Conservation (phyloP, 1,140 invertebrate genomes). For the Bicyclus anynana region DNA sequence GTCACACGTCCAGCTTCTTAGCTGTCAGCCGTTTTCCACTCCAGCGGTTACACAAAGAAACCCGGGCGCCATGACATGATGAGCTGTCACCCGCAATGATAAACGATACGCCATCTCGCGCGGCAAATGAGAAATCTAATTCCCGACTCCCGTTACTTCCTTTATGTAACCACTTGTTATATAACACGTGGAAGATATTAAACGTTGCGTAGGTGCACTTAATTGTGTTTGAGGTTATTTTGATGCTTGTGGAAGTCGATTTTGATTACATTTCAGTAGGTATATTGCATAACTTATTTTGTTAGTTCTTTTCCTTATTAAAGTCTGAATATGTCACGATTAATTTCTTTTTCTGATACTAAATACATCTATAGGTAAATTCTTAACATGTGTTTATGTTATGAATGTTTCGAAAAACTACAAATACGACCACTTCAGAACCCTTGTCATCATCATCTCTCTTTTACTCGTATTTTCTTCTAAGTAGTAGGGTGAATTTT, state of each 20-base stretch:
- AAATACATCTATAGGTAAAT: no score
- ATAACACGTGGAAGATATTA: background rate
- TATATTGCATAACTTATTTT: no score
- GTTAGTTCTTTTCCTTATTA: no score
- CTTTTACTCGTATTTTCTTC: no score
- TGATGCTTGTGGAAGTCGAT: background rate
- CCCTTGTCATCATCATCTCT: no score
- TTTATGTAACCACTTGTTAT: slow-evolving; percentile 24
- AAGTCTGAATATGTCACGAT: no score
- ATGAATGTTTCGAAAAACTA: no score
- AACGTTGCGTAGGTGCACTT: slow-evolving; percentile 1
- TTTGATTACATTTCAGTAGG: background rate
- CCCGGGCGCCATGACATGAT: slow-evolving; percentile 57
- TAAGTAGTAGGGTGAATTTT: no score
- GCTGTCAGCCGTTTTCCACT: slow-evolving; percentile 52
- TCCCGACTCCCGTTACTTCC: slow-evolving; percentile 39
- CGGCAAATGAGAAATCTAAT: slow-evolving; percentile 69
- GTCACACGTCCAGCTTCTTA: slow-evolving; percentile 13
- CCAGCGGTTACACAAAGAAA: slow-evolving; percentile 46
- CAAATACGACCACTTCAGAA: no score
- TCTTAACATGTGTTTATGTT: no score
- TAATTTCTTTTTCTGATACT: no score
- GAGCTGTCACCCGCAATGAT: slow-evolving; percentile 61
- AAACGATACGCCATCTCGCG: slow-evolving; percentile 53
- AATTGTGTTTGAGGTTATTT: background rate